Conservation (phyloP, 2,888 invertebrate genomes). For the Leucania comma region DNA sequence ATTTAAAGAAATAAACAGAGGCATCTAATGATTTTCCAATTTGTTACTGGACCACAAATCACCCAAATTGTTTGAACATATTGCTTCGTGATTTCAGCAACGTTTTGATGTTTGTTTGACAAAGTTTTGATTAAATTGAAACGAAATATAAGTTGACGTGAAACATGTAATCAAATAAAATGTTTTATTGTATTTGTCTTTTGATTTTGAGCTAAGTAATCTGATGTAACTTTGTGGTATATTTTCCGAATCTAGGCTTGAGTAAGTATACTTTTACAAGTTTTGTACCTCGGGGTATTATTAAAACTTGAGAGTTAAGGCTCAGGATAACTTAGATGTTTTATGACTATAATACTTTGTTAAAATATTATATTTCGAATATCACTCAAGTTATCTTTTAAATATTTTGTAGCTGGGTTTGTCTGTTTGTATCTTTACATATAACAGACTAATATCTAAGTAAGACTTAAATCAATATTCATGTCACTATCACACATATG, state of each 20-base stretch:
- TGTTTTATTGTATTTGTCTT: slow-evolving; percentile 52
- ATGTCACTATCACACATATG: no score
- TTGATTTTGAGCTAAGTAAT: slow-evolving; percentile 27
- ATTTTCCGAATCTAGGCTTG: slow-evolving; percentile 16
- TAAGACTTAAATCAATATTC: no score
- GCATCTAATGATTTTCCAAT: not conserved
- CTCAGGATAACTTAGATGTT: slow-evolving; percentile 12
- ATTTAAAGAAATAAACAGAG: not conserved
- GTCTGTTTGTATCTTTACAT: no score
- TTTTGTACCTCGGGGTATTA: slow-evolving; percentile 15
- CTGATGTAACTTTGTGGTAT: slow-evolving; percentile 24
- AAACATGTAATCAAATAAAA: slow-evolving; percentile 46
- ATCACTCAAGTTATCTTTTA: not conserved
- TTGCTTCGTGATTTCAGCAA: slow-evolving; percentile 1
- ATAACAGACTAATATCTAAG: no score
- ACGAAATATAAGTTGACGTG: slow-evolving; percentile 27
- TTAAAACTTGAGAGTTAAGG: slow-evolving; percentile 23
- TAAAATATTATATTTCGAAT: slow-evolving; percentile 1
- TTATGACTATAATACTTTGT: not conserved
- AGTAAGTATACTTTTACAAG: slow-evolving; percentile 21
- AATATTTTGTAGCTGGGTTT: no score
- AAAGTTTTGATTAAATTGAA: slow-evolving; percentile 60
- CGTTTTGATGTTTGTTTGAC: slow-evolving; percentile 24
- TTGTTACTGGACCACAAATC: slow-evolving; percentile 3
- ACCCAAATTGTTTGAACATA: slow-evolving; percentile 13